These are phyloP conservation scores for Hypsopygia costalis DNA, from an alignment of 2,888 invertebrate genomes.

Conservation along the genomic window DNA sequence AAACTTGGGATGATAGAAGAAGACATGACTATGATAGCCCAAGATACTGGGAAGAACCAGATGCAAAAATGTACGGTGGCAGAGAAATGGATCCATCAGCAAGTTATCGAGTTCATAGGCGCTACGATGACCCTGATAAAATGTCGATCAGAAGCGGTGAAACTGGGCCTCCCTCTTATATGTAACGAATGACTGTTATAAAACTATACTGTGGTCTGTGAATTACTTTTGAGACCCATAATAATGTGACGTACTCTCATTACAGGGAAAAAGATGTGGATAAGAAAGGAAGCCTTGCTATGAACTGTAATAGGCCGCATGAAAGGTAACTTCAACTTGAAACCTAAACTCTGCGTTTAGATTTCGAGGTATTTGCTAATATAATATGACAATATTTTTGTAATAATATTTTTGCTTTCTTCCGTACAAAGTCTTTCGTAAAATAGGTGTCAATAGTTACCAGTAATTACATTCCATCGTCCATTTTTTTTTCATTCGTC, in stretches of 20 bases:
- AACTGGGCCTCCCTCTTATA: conserved; percentile 18
- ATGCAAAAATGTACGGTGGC: conserved; percentile 36
- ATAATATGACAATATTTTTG: too few species aligned
- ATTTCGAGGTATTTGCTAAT: too few species aligned
- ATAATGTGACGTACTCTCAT: conserved; percentile 9
- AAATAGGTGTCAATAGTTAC: too few species aligned
- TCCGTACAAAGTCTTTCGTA: too few species aligned
- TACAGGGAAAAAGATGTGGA: conserved; percentile 57
- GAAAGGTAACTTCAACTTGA: conserved; percentile 61
- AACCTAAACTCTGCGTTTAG: too few species aligned
- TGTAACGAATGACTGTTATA: conserved; percentile 7
- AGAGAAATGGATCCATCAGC: conserved; percentile 36
- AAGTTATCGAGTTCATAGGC: conserved; percentile 37
- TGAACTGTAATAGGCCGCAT: conserved; percentile 62
- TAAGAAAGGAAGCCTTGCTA: conserved; percentile 39
- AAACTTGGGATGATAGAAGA: conserved; percentile 47
- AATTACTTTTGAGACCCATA: too few species aligned
- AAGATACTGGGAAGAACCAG: conserved; percentile 48
- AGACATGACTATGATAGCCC: conserved; percentile 46
- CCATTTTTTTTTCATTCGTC: too few species aligned
- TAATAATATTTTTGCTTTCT: too few species aligned
- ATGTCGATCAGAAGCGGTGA: conserved; percentile 45
- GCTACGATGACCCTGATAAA: conserved; percentile 49
- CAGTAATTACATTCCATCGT: too few species aligned
- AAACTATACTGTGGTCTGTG: neutral